phyloP scores from a whole-genome alignment of 2,888 invertebrate species.

The Belgica antarctica region DNA sequence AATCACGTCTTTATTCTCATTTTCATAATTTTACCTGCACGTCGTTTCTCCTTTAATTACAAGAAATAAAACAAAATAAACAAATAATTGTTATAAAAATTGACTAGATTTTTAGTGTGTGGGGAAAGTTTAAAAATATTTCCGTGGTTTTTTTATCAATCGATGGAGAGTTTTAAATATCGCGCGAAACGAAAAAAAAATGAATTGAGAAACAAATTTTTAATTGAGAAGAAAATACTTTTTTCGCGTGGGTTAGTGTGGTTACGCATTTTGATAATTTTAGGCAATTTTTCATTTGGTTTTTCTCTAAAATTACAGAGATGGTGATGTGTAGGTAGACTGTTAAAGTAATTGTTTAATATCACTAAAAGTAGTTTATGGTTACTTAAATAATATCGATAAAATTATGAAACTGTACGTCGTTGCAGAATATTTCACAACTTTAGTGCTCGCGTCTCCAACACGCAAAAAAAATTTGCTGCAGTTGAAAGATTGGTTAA shows the following conservation, averaged over 20 bases:
- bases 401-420: not conserved
- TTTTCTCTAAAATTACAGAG: too few relatives aligned
- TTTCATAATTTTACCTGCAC: not conserved
- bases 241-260: not conserved
- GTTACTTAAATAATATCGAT: constrained; percentile 9
- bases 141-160: not conserved
- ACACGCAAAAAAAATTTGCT: not conserved
- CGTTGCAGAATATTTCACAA: not conserved
- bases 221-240: not conserved
- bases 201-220: not conserved
- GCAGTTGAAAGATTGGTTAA: too few relatives aligned
- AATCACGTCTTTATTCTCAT: not conserved
- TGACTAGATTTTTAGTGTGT: constrained; percentile 40
- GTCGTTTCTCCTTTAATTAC: constrained; percentile 18
- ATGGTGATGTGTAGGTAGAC: too few relatives aligned
- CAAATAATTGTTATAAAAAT: constrained; percentile 38
- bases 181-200: not conserved
- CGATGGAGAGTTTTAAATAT: not conserved
- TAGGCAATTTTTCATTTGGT: too few relatives aligned
- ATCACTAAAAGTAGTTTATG: constrained; percentile 3
- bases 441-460: not conserved
- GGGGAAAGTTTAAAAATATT: not conserved
- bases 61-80: constrained; percentile 36
- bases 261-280: not conserved
- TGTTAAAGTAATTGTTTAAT: not conserved